Percentiles rank a stretch among this genome's conserved stretches.
These are phyloP conservation scores for Grammatotria lemairii DNA, from an alignment of 2,113 vertebrate genomes.

Conservation along the genomic window DNA sequence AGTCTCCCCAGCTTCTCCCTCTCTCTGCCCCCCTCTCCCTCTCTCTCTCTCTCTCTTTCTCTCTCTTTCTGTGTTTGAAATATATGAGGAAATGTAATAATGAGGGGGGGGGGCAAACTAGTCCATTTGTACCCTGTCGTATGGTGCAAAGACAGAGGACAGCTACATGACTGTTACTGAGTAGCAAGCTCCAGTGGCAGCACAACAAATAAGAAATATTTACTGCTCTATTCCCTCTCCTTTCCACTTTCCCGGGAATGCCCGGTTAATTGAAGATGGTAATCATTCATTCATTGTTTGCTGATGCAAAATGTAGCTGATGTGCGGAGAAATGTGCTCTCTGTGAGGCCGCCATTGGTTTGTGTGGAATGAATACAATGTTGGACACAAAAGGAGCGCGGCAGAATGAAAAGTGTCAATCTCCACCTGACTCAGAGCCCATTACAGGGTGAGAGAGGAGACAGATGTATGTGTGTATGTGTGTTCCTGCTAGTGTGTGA, in stretches of 20 bases:
- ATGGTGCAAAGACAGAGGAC: not conserved
- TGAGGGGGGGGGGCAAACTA: not conserved
- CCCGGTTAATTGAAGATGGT: conserved; percentile 15
- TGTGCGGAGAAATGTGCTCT: conserved; percentile 32
- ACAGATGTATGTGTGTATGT: not conserved
- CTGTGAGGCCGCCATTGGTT: conserved; percentile 1
- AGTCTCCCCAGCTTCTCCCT: not conserved
- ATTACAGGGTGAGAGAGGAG: conserved; percentile 55
- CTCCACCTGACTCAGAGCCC: conserved; percentile 62
- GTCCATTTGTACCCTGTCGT: not conserved
- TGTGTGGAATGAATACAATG: conserved; percentile 52
- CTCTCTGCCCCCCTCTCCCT: not conserved
- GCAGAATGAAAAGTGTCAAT: conserved; percentile 62
- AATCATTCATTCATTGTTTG: conserved; percentile 10
- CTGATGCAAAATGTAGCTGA: conserved; percentile 39
- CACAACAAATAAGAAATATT: not conserved
- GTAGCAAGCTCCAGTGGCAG: not conserved
- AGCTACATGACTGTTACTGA: not conserved
- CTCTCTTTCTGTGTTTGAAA: not conserved
- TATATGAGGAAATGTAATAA: conserved; percentile 10
- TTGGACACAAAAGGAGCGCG: conserved; percentile 52
- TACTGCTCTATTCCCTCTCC: not conserved
- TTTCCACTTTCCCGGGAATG: not conserved
- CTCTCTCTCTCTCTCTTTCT: not conserved
- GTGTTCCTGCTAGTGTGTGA: not conserved